phyloP scores from a whole-genome alignment of 2,888 invertebrate genomes.

The Drosophila mimica region DNA sequence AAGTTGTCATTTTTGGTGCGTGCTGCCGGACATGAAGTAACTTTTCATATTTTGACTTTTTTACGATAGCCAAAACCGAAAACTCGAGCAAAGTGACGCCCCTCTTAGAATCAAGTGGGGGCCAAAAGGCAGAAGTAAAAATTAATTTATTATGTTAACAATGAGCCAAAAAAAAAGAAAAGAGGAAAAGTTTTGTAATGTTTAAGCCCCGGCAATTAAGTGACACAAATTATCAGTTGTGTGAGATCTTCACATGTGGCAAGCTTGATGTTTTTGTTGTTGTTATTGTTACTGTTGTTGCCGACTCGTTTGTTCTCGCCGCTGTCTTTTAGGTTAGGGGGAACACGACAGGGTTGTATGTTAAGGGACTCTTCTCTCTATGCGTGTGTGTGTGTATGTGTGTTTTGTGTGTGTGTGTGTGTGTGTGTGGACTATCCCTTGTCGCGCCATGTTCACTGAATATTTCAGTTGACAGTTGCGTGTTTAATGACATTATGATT shows the following conservation, averaged over 20 bases:
- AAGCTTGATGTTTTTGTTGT: slow-evolving; percentile 1
- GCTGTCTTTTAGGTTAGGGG: slow-evolving; percentile 35
- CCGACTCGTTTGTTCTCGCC: slow-evolving; percentile 52
- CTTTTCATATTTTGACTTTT: slow-evolving; percentile 55
- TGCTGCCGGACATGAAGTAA: slow-evolving; percentile 46
- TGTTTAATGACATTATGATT: slow-evolving; percentile 79
- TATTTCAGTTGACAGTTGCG: slow-evolving; percentile 67
- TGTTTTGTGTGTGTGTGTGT: not conserved
- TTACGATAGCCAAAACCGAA: slow-evolving; percentile 24
- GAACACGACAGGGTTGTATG: not conserved
- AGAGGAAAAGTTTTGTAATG: slow-evolving; percentile 71
- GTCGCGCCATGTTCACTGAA: slow-evolving; percentile 61
- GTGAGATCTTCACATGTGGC: slow-evolving; percentile 74
- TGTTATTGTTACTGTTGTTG: slow-evolving; percentile 14
- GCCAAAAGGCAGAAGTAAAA: slow-evolving; percentile 27
- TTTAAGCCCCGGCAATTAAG: slow-evolving; percentile 78
- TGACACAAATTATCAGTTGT: slow-evolving; percentile 73
- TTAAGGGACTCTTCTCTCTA: not conserved
- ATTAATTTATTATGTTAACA: slow-evolving; percentile 79
- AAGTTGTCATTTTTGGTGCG: slow-evolving; percentile 53
- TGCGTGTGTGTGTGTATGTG: not conserved
- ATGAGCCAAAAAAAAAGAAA: slow-evolving; percentile 40
- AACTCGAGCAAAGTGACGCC: slow-evolving; percentile 35
- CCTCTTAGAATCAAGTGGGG: slow-evolving; percentile 20
- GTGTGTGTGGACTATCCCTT: slow-evolving; percentile 42